Evolutionary conservation across 2,113 vertebrate species (phyloP), one percentile per base, ranked within the genome.

Genomic region (Hippocampus abdominalis): DNA sequence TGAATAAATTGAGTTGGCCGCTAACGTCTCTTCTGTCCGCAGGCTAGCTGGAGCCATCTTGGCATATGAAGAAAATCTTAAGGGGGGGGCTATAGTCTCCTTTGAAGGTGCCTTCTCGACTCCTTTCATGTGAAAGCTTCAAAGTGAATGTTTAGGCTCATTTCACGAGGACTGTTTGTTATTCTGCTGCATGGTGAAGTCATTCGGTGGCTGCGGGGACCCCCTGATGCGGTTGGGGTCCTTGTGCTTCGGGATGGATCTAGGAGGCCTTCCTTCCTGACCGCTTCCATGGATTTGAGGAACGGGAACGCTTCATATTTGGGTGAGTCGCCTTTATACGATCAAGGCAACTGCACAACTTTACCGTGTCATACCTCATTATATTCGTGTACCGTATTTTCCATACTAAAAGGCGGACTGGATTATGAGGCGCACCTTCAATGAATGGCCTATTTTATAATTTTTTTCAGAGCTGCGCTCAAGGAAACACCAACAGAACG

Each of bases 61-160:
- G 56, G 25, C 13, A 15, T 25, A 25, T 4, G 62, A 64, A 20
- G 39, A 42, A 44, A 40, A 64, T 10, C 20, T 2, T 36, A 6
- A 6, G 21, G 39, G 15, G 39, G 61, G 62, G 21, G n/a, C 36
- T 32, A 40, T 23, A 64, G 40, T 3, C 36, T 64, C 32, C 78
- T 86, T 83, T 84, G 82, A 87, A 81, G 76, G 81, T 79, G 73
- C 60, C 78, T 68, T 62, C 53, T 74, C 70, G 74, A 71, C 57
- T 74, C 53, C 44, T 81, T 80, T 75, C 70, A 76, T 56, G 59
- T 68, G 77, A 68, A 65, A 78, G 77, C 82, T 86, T 86, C 84
- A 87, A 87, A 87, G 84, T 76, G 66, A 75, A 77, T 83, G 72
- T 82, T 80, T 77, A 69, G 68, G 80, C 54, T 76, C 57, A 64